These are phyloP conservation scores for Aspidiotus destructor DNA, from an alignment of 2,888 invertebrate species.

Conservation along the genomic window DNA sequence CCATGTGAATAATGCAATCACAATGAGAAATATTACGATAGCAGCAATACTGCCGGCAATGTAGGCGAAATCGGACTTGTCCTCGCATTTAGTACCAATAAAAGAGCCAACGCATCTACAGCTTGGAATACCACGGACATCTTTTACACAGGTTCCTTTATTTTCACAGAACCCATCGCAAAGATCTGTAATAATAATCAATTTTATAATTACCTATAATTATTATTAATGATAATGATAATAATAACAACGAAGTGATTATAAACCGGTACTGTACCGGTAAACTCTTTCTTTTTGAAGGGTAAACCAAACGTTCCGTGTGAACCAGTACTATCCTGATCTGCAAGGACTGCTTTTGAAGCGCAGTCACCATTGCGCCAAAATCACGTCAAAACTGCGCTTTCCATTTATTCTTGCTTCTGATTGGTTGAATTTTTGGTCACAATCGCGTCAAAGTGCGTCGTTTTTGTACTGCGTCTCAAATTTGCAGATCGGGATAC, in stretches of 20 bases:
- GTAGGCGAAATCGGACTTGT: conserved; percentile 90
- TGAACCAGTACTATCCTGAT: too few species aligned
- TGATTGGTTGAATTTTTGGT: too few species aligned
- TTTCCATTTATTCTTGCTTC: too few species aligned
- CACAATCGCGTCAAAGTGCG: too few species aligned
- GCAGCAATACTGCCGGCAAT: conserved; percentile 90
- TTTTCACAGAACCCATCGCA: conserved; percentile 81
- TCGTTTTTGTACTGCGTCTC: too few species aligned
- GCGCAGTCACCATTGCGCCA: too few species aligned
- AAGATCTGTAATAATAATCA: conserved; percentile 51
- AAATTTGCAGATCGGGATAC: too few species aligned
- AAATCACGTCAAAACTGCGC: too few species aligned
- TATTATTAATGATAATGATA: not conserved
- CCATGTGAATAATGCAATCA: conserved; percentile 87
- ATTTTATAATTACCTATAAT: not conserved
- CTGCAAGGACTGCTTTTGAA: too few species aligned
- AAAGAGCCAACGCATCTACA: conserved; percentile 87
- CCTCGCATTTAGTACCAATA: conserved; percentile 77
- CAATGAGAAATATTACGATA: conserved; percentile 84
- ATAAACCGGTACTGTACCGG: too few species aligned
- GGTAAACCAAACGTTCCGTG: too few species aligned
- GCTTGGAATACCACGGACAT: conserved; percentile 69
- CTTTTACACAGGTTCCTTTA: conserved; percentile 78
- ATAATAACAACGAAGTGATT: not conserved
- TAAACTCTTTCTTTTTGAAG: not conserved